phyloP scores from a whole-genome alignment of 2,113 vertebrate species.

The Apodemus speciosus region DNA sequence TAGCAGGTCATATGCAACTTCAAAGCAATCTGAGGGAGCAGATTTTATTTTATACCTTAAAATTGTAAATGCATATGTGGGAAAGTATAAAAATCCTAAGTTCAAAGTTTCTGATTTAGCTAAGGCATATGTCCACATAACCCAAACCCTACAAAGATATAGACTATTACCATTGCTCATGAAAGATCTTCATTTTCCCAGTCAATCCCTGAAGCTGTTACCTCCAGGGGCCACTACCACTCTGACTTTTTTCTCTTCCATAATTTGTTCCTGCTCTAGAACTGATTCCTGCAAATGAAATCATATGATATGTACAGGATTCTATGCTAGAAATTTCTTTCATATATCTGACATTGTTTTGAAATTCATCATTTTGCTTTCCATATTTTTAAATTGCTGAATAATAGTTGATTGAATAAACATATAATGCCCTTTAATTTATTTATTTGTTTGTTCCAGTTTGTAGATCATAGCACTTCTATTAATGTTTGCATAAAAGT shows the following conservation, averaged over 20 bases:
- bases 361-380: not conserved
- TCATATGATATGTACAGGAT: not conserved
- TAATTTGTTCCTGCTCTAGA: slow-evolving; percentile 14
- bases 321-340: slow-evolving; percentile 35
- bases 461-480: not conserved
- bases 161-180: not conserved
- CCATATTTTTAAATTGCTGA: not conserved
- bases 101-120: not conserved
- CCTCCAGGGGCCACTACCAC: not conserved
- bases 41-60: not conserved
- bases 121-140: not conserved
- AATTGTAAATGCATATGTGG: not conserved
- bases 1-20: not conserved
- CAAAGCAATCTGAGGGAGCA: not conserved
- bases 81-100: not conserved
- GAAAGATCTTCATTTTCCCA: not conserved
- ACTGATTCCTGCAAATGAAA: not conserved
- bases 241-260: not conserved
- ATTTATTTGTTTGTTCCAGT: not conserved
- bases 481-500: slow-evolving; percentile 26
- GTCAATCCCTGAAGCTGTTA: not conserved
- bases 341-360: not conserved
- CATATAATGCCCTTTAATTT: not conserved
- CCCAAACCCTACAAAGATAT: not conserved
- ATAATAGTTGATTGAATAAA: not conserved